Evolutionary conservation across 2,113 vertebrate genomes (phyloP), one percentile per base, ranked within the genome.

Genomic region (Semnornis frantzii): DNA sequence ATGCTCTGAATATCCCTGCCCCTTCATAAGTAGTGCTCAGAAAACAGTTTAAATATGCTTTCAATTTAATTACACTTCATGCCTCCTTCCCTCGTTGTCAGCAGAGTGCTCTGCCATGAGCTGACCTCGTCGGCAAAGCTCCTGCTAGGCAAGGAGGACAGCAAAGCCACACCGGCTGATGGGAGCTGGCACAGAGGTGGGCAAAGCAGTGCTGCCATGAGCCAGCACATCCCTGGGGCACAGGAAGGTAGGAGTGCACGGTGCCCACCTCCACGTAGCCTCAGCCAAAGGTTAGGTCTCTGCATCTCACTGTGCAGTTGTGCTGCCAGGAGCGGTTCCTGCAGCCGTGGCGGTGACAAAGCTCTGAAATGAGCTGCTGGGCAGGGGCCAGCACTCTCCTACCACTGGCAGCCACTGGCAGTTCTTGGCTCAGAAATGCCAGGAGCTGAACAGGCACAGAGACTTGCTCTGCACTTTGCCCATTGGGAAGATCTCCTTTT

Each of bases 21-120:
- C 69, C 80, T 87, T 81, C 84, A 12, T 84, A 89, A 82, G 84
- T 23, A 95, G 95, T 85, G 81, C 94, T 96, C 77, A 78, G 69
- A 90, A 94, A 90, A 89, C 64, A 76, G 89, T 93, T 96, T 88
- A 89, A 95, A 91, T 91, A 73, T 80, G 89, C 91, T 92, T 73
- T 54, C 73, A 74, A 82, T 93, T 91, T 92, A 92, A 97, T 95
- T 87, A 90, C 31, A 77, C 74, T 91, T 83, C 91, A 44, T 42
- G 77, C 62, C 76, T 52, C 10, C 83, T 83, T 60, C 65, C 58
- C 75, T 70, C 4, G 1, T 27, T 31, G 50, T 60, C 52, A 37
- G 79, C 52, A 28, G 75, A 44, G 21, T 20, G 1, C 37, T 24
- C 62, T 52, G 78, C 39, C 70, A 15, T 1, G 9, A 50, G 42